phyloP scores from a whole-genome alignment of 2,113 vertebrate genomes.

The Dunckerocampus dactyliophorus region DNA sequence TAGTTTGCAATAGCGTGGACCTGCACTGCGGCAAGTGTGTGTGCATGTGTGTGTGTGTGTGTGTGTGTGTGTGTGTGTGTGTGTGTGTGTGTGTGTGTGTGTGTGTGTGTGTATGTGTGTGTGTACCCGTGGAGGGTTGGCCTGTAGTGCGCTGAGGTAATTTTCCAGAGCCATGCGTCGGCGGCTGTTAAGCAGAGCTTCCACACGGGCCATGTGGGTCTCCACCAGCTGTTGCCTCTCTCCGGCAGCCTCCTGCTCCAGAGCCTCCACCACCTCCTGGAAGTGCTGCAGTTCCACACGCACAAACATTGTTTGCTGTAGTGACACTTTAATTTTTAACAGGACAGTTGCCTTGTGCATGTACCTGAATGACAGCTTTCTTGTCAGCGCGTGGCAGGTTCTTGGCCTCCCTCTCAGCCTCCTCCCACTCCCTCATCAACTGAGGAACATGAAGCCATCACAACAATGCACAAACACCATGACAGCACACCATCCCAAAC shows the following conservation, averaged over 20 bases:
- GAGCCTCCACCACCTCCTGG: slow-evolving; percentile 90
- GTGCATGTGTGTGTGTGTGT: too few relatives aligned
- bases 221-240: slow-evolving; percentile 97
- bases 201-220: slow-evolving; percentile 92
- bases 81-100: background rate
- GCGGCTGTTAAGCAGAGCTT: slow-evolving; percentile 90
- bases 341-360: background rate
- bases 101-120: background rate
- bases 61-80: background rate
- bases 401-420: slow-evolving; percentile 89
- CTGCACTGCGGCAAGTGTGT: background rate
- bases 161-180: slow-evolving; percentile 89
- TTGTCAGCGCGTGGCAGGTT: slow-evolving; percentile 91
- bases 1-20: too few relatives aligned
- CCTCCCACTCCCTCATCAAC: slow-evolving; percentile 99
- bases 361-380: slow-evolving; percentile 91
- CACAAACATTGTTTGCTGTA: background rate
- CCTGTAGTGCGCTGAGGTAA: slow-evolving; percentile 86
- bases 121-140: slow-evolving; percentile 83
- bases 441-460: slow-evolving; percentile 47
- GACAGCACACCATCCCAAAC: slow-evolving; percentile 58
- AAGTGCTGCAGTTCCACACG: slow-evolving; percentile 77
- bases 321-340: background rate
- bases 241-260: slow-evolving; percentile 91
- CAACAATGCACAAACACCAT: background rate